Evolutionary conservation across 2,113 vertebrate genomes (phyloP), one percentile per base, ranked within the genome.

Genomic region (Cygnus atratus): DNA sequence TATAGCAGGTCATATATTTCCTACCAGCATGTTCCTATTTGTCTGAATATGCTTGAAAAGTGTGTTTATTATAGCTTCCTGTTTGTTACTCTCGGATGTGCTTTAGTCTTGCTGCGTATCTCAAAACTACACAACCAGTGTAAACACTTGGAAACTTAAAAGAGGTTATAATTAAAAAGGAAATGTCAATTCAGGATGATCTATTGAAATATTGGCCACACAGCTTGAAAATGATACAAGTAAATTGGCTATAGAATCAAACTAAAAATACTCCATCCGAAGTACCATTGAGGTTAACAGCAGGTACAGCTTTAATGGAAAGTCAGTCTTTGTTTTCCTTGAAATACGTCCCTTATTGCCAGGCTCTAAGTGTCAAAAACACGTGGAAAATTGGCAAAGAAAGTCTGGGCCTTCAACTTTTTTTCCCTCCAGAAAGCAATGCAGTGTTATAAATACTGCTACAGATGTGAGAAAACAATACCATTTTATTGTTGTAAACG

Each of bases 381-480:
- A 29, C 0, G 52, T 31, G 75, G 73, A 89, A 90, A 66, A 73
- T 17, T 33, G 28, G 9, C n/a, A 87, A 84, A 92, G 29, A 78
- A 68, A 37, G 54, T 48, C 39, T 72, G 39, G 33, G 68, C 35
- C 48, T 63, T 84, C 21, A 43, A 83, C 3, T n/a, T 26, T 66
- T 33, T 41, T 13, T 3, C 0, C 0, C 8, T 0, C 41, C 5
- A 70, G 76, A 80, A 68, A 17, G 55, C 19, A 37, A 54, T 26
- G 33, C 39, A 35, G 33, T 21, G 16, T 81, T 81, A 83, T 71
- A 88, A 93, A 90, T 87, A 84, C 76, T 20, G 61, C 43, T 95
- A 85, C 83, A 90, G 90, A 90, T 95, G 90, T 61, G 21, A 92
- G 29, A 88, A 86, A 91, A 95, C 62, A 92, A 88, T 88, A 79